A percentile compares a stretch with the other conserved stretches of the same genome.
Conservation (phyloP, 2,797 vertebrate species). For the Arremon brunneinucha region DNA sequence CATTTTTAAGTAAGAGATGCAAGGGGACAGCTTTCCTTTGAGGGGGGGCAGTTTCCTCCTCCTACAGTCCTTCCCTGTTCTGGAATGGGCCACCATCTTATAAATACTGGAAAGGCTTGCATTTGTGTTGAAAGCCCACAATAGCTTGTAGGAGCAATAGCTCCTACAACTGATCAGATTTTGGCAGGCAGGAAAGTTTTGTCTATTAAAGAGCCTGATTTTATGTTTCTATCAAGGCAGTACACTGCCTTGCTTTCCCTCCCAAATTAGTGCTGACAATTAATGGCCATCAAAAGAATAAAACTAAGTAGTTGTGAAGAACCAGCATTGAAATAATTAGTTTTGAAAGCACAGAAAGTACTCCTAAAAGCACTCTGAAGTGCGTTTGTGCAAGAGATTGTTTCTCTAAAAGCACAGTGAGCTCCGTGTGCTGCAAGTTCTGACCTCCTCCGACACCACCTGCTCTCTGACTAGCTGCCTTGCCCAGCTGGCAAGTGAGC, state of each 20-base stretch:
- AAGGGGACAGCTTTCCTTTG: neutral
- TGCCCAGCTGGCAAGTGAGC: neutral
- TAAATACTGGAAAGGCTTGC: neutral
- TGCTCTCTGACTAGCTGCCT: neutral
- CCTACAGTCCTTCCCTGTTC: neutral
- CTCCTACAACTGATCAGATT: neutral
- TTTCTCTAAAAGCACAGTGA: neutral
- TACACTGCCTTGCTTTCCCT: neutral
- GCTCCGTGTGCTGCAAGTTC: neutral
- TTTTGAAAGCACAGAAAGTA: neutral
- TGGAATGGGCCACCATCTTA: neutral
- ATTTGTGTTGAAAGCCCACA: neutral
- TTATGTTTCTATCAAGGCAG: neutral
- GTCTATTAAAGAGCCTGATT: neutral
- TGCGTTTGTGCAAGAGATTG: neutral
- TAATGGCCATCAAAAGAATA: neutral
- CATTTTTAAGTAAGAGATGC: neutral
- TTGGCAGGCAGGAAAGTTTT: neutral
- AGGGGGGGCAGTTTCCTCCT: neutral
- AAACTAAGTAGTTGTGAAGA: neutral
- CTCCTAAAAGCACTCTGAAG: neutral
- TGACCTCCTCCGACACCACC: neutral
- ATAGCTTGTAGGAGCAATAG: neutral
- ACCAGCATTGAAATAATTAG: neutral
- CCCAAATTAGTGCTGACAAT: neutral